These are phyloP conservation scores for Poeciliopsis retropinna DNA, from an alignment of 2,113 vertebrate genomes.

Conservation along the genomic window DNA sequence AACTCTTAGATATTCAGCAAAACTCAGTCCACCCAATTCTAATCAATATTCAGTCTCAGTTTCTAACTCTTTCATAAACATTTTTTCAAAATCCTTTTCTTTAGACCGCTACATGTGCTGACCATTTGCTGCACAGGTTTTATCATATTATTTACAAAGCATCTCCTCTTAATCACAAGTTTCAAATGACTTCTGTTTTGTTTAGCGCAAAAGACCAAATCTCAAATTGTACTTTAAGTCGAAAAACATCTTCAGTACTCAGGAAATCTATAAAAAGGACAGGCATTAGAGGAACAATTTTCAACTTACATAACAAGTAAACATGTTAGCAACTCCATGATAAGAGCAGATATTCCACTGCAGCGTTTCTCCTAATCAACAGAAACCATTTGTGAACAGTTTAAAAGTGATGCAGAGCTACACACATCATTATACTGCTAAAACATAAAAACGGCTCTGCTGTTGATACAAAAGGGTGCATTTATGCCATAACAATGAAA, in stretches of 20 bases:
- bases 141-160: not conserved
- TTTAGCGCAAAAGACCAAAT: not conserved
- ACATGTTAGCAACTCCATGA: not conserved
- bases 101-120: not conserved
- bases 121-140: not conserved
- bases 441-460: not conserved
- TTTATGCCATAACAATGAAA: not conserved
- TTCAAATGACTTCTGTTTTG: not conserved
- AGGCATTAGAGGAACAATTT: not conserved
- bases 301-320: not conserved
- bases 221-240: not conserved
- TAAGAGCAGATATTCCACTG: not conserved
- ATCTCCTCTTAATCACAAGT: not conserved
- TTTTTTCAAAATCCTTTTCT: not conserved
- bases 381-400: not conserved
- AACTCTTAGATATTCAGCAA: not conserved
- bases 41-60: not conserved
- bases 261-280: not conserved
- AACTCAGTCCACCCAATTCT: not conserved
- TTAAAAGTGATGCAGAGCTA: not conserved
- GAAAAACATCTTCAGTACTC: not conserved
- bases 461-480: not conserved
- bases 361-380: not conserved
- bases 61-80: too few species aligned
- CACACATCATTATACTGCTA: not conserved